phyloP scores from a whole-genome alignment of 2,113 vertebrate species.

The Barnardius zonarius region DNA sequence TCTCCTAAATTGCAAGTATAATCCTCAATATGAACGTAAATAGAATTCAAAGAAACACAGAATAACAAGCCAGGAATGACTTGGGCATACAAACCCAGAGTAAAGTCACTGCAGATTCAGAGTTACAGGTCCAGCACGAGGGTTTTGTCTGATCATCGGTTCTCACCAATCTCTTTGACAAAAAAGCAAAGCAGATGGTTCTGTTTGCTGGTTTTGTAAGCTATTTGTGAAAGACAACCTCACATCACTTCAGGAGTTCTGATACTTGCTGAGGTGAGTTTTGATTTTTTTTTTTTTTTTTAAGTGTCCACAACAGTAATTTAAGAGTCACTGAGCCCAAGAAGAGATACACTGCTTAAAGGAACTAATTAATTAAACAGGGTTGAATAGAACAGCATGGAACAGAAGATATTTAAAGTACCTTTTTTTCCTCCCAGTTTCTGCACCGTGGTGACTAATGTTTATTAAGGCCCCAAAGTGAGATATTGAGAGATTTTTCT shows the following conservation, averaged over 20 bases:
- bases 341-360: conserved; percentile 12
- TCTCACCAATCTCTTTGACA: not conserved
- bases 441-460: conserved; percentile 68
- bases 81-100: not conserved
- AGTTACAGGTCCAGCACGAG: not conserved
- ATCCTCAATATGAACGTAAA: not conserved
- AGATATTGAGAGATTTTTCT: conserved; percentile 73
- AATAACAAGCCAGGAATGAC: not conserved
- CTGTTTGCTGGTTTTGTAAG: not conserved
- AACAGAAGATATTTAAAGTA: conserved; percentile 65
- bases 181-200: not conserved
- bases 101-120: not conserved
- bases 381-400: conserved; percentile 67
- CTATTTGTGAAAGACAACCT: not conserved
- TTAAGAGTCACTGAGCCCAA: not conserved
- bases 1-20: not conserved
- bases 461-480: conserved; percentile 71
- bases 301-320: not conserved
- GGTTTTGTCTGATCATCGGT: not conserved
- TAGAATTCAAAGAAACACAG: not conserved
- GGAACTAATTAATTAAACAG: conserved; percentile 70
- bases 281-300: not conserved
- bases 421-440: conserved; percentile 44
- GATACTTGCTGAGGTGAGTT: not conserved
- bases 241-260: not conserved